Base-by-base conservation (phyloP, 2,888 invertebrate species). In the Chymomyza procnemis region DNA sequence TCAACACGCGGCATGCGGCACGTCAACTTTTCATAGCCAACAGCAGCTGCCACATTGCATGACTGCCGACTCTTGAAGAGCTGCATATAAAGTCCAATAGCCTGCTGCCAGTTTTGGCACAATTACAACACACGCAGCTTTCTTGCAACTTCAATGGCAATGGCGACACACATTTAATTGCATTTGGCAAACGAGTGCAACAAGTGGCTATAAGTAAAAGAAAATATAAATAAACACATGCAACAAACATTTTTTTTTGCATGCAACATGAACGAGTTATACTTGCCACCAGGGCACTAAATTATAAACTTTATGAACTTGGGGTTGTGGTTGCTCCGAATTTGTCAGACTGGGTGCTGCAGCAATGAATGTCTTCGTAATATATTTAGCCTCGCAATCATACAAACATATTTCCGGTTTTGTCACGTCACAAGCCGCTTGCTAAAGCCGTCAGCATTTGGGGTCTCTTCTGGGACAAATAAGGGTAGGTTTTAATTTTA, bases 91-190 rank as follows among this genome's bases (percentile, higher is more conserved):
- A 9, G 34, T 41, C 34, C 34, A 41, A 41, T 12, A 41, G 34
- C 34, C 34, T 41, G 41, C 19, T 58, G 34, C 59, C 41, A 34
- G 47, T 26, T 41, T 57, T 66, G 65, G 65, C 61, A 66, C 61
- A 66, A 55, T 63, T 56, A 47, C 50, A 50, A 50, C 55, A 55
- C 55, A 55, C 55, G 26, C 22, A 26, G 34, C 50, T 4, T 14
- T 6, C 50, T 41, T 9, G 34, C 34, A 41, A 41, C 34, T 41
- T 12, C 34, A 41, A 41, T 41, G 34, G 12, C 12, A 12, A 0
- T 41, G 16, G 19, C 19, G 85, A 79, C 87, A 82, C 74, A 74
- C 83, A 84, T 83, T 84, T 83, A 84, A 84, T 84, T 87, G 87
- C 83, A 84, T 76, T 86, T 76, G 81, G 76, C 85, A 76, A 83